These are phyloP conservation scores for Nomada hirtipes DNA, from an alignment of 2,888 invertebrate species.

Conservation along the genomic window DNA sequence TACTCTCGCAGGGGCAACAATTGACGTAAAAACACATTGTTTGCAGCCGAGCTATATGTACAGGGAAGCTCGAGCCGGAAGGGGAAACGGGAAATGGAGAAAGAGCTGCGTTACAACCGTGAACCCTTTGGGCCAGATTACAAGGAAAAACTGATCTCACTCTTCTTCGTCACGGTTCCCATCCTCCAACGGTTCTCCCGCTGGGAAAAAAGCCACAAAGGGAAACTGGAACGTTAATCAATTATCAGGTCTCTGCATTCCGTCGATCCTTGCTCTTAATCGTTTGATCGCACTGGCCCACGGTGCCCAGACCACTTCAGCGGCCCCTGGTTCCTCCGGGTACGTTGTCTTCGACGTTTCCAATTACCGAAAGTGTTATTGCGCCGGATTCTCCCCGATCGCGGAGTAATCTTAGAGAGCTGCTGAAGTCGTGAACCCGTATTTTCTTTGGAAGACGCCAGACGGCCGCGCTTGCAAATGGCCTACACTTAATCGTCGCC, in stretches of 20 bases:
- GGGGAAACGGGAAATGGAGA: constrained; percentile 29
- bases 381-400: constrained; percentile 8
- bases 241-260: constrained; percentile 24
- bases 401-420: background rate
- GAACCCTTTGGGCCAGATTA: constrained; percentile 40
- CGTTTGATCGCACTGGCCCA: background rate
- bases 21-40: constrained; percentile 24
- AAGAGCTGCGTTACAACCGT: constrained; percentile 28
- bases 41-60: background rate
- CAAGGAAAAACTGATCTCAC: constrained; percentile 22
- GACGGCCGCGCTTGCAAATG: constrained; percentile 54
- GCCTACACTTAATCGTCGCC: constrained; percentile 45
- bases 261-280: background rate
- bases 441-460: constrained; percentile 27
- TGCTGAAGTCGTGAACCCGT: background rate
- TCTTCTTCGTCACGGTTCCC: too few relatives aligned
- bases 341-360: background rate
- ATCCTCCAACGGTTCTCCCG: background rate
- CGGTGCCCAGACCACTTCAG: too few relatives aligned
- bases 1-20: background rate
- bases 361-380: constrained; percentile 35
- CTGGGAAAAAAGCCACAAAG: constrained; percentile 32
- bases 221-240: constrained; percentile 51
- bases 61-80: constrained; percentile 8
- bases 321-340: too few relatives aligned